Evolutionary conservation across 1,140 invertebrate species (phyloP).

Genomic region (Trachymyrmex septentrionalis): DNA sequence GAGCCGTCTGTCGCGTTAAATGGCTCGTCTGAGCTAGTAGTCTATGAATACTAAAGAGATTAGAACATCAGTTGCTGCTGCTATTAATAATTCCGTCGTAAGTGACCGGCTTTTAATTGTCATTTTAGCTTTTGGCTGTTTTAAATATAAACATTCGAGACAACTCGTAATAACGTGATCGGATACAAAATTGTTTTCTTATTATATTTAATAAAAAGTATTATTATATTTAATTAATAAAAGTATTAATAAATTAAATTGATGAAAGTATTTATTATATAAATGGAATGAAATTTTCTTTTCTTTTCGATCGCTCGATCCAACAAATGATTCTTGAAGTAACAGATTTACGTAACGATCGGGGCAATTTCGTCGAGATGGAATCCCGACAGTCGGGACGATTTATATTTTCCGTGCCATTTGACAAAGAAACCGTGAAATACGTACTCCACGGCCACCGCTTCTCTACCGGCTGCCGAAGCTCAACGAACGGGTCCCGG

Average conservation of each 20-base stretch:
- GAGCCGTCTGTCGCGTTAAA: constrained; percentile 37
- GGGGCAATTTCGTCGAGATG: constrained; percentile 23
- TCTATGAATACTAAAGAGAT: constrained; percentile 43
- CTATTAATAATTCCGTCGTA: constrained; percentile 42
- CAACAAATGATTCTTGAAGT: neutral
- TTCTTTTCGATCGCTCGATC: neutral
- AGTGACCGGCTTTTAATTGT: constrained; percentile 15
- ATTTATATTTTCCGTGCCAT: constrained; percentile 65
- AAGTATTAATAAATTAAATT: no score
- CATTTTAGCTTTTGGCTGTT: neutral
- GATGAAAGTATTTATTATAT: neutral
- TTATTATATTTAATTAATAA: no score
- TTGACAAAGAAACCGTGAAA: constrained; percentile 75
- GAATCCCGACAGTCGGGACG: constrained; percentile 38
- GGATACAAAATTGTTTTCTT: neutral
- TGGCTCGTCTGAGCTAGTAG: constrained; percentile 15
- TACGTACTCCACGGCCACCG: constrained; percentile 55
- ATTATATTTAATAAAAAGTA: neutral
- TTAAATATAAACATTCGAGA: neutral
- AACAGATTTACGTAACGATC: constrained; percentile 42
- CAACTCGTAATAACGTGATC: neutral
- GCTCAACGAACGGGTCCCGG: constrained; percentile 76
- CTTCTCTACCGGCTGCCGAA: constrained; percentile 74
- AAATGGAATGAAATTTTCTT: neutral
- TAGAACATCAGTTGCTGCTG: neutral